These are phyloP conservation scores for Pelecanus crispus DNA, from an alignment of 2,113 vertebrate species.

Conservation along the genomic window DNA sequence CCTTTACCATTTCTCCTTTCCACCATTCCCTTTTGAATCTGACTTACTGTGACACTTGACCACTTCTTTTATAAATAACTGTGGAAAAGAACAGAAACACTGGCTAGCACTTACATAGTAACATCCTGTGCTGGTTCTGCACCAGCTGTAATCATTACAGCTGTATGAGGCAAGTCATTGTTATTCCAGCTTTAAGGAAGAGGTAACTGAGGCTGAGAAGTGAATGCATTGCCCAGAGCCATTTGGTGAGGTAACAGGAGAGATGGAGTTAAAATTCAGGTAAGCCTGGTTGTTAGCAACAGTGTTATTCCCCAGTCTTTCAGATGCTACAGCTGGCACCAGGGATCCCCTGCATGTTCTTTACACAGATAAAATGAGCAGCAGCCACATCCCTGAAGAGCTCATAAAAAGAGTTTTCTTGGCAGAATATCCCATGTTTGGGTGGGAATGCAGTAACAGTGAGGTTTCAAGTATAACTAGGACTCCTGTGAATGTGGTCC, in stretches of 20 bases:
- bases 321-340: too few relatives aligned
- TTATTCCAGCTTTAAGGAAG: not conserved
- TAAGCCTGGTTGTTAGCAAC: not conserved
- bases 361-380: not conserved
- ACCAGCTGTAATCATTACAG: too few relatives aligned
- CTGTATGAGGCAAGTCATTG: not conserved
- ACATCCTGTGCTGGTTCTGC: not conserved
- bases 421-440: not conserved
- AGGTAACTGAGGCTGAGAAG: not conserved
- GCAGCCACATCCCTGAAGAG: not conserved
- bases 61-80: not conserved
- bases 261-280: not conserved
- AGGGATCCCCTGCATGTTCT: not conserved
- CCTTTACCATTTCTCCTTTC: not conserved
- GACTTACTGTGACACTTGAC: too few relatives aligned
- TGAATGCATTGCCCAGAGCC: not conserved
- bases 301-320: not conserved
- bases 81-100: not conserved
- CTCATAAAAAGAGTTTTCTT: not conserved
- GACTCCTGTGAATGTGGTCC: not conserved
- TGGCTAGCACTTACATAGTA: rapidly evolving
- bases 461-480: not conserved
- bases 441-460: not conserved
- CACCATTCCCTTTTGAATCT: not conserved
- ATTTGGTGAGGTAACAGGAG: not conserved